Base-by-base conservation (phyloP, 2,888 invertebrate species). In the Octonoba sinensis region DNA sequence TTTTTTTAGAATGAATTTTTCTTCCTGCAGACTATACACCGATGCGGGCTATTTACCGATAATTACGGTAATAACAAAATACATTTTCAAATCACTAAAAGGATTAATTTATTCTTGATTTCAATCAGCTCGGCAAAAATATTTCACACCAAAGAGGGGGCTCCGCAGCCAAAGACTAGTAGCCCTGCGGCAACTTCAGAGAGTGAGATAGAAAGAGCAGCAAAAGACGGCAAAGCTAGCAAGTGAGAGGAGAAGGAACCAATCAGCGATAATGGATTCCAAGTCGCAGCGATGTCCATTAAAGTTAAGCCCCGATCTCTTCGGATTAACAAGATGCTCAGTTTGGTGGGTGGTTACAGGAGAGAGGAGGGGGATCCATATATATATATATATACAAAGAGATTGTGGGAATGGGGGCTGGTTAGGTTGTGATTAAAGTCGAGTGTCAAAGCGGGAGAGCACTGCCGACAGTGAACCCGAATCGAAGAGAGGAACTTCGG, bases 211-310 rank as follows among this genome's bases (percentile, higher is more conserved):
- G 36, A 36, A 8, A 36, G 36, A 3, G 36, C 3, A 36, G 11
- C 24, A 22, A 49, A 60, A 51, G 8, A 8, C 36, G 36, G 36
- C 36, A 36, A 36, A 36, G 8, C 27, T 6, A 67, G 47, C 56
- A 62, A 67, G 74, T 49, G 74, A 70, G 57, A 57, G 22, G 82
- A 73, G 71, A 76, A 65, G 24, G 76, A 82, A 76, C 82, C 82
- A 82, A 82, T 82, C 82, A 82, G 82, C 69, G 82, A 76, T 82
- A 82, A 82, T 82, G 82, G 82, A 82, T 76, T 82, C 82, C 76
- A 71, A 82, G 82, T 82, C 82, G 71, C 71, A 49, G 76, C 82
- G 66, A 82, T 72, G 82, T 82, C 82, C 82, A 82, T 82, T 82
- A 82, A 82, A 82, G 76, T 82, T 82, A 82, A 82, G 82, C 82